Base-by-base conservation (phyloP, 2,113 vertebrate species). In the Copsychus sechellarum region DNA sequence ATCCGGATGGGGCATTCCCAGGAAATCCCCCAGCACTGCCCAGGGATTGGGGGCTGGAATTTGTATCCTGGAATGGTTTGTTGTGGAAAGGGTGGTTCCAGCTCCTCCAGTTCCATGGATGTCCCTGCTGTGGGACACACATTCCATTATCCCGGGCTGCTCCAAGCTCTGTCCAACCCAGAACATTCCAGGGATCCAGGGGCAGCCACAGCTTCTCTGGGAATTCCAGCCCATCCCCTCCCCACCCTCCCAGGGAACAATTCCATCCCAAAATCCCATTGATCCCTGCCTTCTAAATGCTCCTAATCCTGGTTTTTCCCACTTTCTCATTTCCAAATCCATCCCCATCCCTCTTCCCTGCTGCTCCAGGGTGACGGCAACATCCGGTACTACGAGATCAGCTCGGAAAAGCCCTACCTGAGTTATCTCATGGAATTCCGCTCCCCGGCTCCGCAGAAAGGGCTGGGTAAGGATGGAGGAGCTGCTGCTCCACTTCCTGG, bases 371-470 rank as follows among this genome's bases (percentile, higher is more conserved):
- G 99, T 0, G 99, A 99, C 0, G 99, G 99, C 23, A 99, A 99
- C 97, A 99, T 99, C 91, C 98, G 99, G 12, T 99, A 99, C 97
- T 99, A 99, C 6, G 99, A 99, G 98, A 98, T 99, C 13, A 98
- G 98, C 90, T 97, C 98, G 0, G 99, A 99, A 94, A 99, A 99
- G 97, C 99, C 99, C 47, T 99, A 98, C 97, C 80, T 99, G 93
- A 99, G 98, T 50, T 99, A 99, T 78, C 98, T 99, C 50, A 99
- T 99, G 99, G 99, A 99, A 98, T 99, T 99, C 92, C 98, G 99
- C 81, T 99, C 99, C 5, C 99, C 99, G 0, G 98, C 99, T 4
- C 99, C 99, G 0, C 99, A 99, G 94, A 99, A 99, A 95, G 99
- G 99, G 42, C 98, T 99, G 8, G 99, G 99, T 99, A 97, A 98